These are phyloP conservation scores for Thamnaconus septentrionalis DNA, from an alignment of 2,113 vertebrate species.

Conservation along the genomic window DNA sequence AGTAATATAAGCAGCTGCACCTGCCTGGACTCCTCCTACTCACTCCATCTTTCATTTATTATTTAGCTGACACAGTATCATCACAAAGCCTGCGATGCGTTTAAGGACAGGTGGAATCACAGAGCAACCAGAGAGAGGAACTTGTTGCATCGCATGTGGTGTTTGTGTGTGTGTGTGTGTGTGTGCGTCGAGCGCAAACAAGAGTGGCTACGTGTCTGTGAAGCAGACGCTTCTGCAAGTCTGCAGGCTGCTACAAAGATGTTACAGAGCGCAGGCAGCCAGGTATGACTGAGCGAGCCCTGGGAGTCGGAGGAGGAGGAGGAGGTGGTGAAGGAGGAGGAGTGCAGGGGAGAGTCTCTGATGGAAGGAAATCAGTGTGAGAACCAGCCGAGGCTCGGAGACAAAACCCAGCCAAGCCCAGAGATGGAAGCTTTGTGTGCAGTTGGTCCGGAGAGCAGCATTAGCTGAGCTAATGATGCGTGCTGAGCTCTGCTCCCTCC, in stretches of 20 bases:
- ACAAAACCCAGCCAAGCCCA: constrained; percentile 3
- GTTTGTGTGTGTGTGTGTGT: not conserved
- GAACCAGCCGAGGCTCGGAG: constrained; percentile 35
- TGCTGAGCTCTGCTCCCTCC: constrained; percentile 20
- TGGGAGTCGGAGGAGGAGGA: constrained; percentile 24
- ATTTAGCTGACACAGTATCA: constrained; percentile 15
- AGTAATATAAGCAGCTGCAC: constrained; percentile 53
- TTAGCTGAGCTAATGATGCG: constrained; percentile 62
- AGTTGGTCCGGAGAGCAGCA: constrained; percentile 31
- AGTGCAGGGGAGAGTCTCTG: not conserved
- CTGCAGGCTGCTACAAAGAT: constrained; percentile 57
- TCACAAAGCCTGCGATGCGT: not conserved
- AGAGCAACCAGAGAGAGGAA: not conserved
- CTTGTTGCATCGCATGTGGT: not conserved
- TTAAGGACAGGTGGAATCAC: not conserved
- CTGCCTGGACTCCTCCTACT: constrained; percentile 30
- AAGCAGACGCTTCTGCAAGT: constrained; percentile 19
- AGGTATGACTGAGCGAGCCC: constrained; percentile 65
- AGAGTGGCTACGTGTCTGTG: too few species aligned
- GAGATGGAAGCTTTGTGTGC: constrained; percentile 44
- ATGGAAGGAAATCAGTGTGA: constrained; percentile 38
- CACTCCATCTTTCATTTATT: constrained; percentile 26
- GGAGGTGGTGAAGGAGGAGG: not conserved
- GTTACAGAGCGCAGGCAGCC: constrained; percentile 59
- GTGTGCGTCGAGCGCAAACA: constrained; percentile 8